Conservation (phyloP, 2,113 vertebrate genomes). For the Nothocercus nigrocapillus region DNA sequence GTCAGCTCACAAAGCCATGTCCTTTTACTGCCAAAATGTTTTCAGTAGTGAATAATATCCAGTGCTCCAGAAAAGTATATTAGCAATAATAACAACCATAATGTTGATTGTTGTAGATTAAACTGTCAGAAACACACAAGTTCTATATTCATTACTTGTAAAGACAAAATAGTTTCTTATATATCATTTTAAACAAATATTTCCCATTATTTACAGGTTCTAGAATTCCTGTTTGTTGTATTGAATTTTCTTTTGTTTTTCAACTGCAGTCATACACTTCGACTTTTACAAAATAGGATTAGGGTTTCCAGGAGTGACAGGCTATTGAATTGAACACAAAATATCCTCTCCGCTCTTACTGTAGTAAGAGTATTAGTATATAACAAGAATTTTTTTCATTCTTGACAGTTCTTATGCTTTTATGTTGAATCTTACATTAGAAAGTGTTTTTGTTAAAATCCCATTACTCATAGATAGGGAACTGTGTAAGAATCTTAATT, state of each 20-base stretch:
- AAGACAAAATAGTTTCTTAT: neutral
- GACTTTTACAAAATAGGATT: neutral
- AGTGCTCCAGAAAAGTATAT: neutral
- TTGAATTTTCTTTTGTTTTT: neutral
- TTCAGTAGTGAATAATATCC: neutral
- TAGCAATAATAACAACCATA: neutral
- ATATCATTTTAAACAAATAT: neutral
- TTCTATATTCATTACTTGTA: neutral
- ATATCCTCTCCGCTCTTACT: neutral
- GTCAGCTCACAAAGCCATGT: neutral
- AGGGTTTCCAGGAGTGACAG: neutral
- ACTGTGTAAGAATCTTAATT: neutral
- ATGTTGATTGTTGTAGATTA: neutral
- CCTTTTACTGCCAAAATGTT: neutral
- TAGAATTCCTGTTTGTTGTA: neutral
- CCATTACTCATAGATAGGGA: neutral
- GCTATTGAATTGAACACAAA: neutral
- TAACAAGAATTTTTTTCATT: neutral
- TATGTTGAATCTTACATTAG: neutral
- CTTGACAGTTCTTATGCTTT: neutral
- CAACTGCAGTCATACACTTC: neutral
- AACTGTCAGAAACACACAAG: neutral
- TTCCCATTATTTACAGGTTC: neutral
- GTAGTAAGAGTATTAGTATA: neutral
- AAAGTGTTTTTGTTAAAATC: neutral